A percentile compares a stretch with the other conserved stretches of the same genome.
Conservation (phyloP, 2,797 vertebrate genomes). For the Gambusia yucatana region DNA sequence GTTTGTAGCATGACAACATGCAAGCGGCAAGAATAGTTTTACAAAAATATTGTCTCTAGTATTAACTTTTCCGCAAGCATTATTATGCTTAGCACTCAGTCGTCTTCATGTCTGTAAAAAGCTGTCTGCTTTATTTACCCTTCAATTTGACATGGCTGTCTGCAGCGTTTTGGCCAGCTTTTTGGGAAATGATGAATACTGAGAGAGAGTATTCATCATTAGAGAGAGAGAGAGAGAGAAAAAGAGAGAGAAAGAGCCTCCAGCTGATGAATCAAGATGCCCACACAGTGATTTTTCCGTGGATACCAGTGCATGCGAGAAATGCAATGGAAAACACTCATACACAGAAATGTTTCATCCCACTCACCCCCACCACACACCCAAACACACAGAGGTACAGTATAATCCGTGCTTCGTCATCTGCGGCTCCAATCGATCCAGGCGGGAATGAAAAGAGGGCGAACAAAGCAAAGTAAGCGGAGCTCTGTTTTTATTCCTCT, state of each 20-base stretch:
- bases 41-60: not conserved
- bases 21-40: not conserved
- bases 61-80: not conserved
- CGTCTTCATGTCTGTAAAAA: not conserved
- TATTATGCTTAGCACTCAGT: not conserved
- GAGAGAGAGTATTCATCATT: not conserved
- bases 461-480: slow-evolving; percentile 70
- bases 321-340: slow-evolving; percentile 20
- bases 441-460: slow-evolving; percentile 60
- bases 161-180: slow-evolving; percentile 24
- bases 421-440: slow-evolving; percentile 61
- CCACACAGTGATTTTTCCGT: slow-evolving; percentile 42
- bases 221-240: too few species aligned
- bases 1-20: not conserved
- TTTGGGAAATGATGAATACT: slow-evolving; percentile 28
- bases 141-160: slow-evolving; percentile 33
- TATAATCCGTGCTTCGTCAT: slow-evolving; percentile 54
- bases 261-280: slow-evolving; percentile 49
- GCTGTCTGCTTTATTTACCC: slow-evolving; percentile 12
- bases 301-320: slow-evolving; percentile 27
- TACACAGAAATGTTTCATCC: slow-evolving; percentile 17
- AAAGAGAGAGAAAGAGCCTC: slow-evolving; percentile 16
- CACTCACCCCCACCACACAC: slow-evolving; percentile 7
- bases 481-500: slow-evolving; percentile 77
- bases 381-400: slow-evolving; percentile 3